Base-by-base conservation (phyloP, 2,113 vertebrate genomes). In the Fulica atra region DNA sequence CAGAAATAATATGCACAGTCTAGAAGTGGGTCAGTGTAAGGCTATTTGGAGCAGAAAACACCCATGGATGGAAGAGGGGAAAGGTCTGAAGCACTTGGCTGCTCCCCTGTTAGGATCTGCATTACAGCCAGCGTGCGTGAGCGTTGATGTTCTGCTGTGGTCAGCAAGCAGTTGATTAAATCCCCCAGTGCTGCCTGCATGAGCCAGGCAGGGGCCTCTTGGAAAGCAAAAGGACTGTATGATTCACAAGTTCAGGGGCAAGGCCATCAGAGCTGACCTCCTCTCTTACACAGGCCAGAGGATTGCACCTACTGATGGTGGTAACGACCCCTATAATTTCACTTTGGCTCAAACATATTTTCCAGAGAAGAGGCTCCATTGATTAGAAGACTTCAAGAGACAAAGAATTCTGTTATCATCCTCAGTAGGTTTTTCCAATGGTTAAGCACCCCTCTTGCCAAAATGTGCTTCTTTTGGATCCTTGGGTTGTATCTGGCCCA, bases 121-220 rank as follows among this genome's bases (percentile, higher is more conserved):
- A 0, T 25, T 36, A 64, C 56, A 35, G 72, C 2, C 8, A 6
- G 51, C 31, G 15, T 4, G 33, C 1, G 3, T 0, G 11, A 73
- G 51, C 57, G 10, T 6, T 1, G 2, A 57, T 1, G 1, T 25
- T 79, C 42, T 84, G 86, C 91, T 89, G 83, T 21, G 81, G 24
- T 53, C 80, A 93, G 91, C 91, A 38, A 3, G 36, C 9, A 25
- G 26, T 36, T 77, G 89, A 28, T 57, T 17, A 51, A 88, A 36
- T 65, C 82, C 44, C 29, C 16, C 83, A 7, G 38, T 4, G 14
- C n/a, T 54, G 56, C 1, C 18, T 38, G 40, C 0, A 0, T 24
- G 48, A 86, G 28, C 0, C 0, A 51, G 70, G 57, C 65, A 51
- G 65, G 36, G 35, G 31, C 63, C 50, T 35, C 82, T 15, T 74